Percentiles rank a stretch among this genome's conserved stretches.
Evolutionary conservation across 2,888 invertebrate genomes (phyloP).

Genomic region (Chrysopilus asiliformis): DNA sequence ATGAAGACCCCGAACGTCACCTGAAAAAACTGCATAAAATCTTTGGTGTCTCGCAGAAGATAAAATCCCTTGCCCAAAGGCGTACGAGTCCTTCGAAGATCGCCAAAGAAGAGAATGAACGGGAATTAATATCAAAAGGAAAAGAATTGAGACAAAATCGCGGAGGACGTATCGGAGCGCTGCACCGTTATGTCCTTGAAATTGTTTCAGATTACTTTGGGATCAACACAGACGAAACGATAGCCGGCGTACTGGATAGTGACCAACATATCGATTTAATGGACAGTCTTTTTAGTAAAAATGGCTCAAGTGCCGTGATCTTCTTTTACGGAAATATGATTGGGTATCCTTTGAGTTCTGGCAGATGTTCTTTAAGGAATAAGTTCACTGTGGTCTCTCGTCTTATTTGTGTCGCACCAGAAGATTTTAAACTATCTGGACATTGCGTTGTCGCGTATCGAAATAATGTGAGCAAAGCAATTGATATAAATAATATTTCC

Average conservation of each 20-base stretch:
- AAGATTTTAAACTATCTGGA: conserved; percentile 40
- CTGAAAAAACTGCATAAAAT: conserved; percentile 22
- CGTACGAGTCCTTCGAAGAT: conserved; percentile 23
- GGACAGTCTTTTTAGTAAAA: conserved; percentile 46
- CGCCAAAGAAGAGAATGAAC: conserved; percentile 23
- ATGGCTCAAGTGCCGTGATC: conserved; percentile 47
- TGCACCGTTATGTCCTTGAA: conserved; percentile 53
- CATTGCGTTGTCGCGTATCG: conserved; percentile 58
- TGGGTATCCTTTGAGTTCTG: conserved; percentile 42
- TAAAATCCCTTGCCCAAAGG: conserved; percentile 23
- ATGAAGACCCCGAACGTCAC: conserved; percentile 4
- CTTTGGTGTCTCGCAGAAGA: conserved; percentile 26
- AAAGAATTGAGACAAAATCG: conserved; percentile 25
- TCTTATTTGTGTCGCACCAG: conserved; percentile 45
- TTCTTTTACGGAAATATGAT: conserved; percentile 53
- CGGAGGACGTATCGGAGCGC: conserved; percentile 22
- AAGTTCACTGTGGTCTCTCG: conserved; percentile 37
- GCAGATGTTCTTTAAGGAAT: conserved; percentile 23
- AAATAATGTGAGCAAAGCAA: conserved; percentile 41
- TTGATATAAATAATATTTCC: conserved; percentile 52
- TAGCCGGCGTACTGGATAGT: conserved; percentile 59
- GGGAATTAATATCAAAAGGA: conserved; percentile 11
- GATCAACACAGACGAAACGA: conserved; percentile 48
- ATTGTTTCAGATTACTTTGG: conserved; percentile 53
- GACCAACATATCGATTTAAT: conserved; percentile 47